Evolutionary conservation across 2,888 invertebrate species (phyloP).

Genomic region (Nycteola revayana): DNA sequence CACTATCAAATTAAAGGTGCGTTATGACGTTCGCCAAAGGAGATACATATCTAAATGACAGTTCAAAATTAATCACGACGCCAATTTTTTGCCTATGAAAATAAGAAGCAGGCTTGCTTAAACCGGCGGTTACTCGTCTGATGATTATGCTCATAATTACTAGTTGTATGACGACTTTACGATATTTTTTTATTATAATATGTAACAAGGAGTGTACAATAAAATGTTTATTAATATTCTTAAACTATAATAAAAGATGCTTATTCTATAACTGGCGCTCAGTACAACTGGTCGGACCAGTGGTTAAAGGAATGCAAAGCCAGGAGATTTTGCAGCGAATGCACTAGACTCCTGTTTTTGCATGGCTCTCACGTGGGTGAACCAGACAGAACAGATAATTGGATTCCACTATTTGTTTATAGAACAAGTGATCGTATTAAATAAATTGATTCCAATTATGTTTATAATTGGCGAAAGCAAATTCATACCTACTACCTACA

Average conservation of each 20-base stretch:
- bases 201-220: constrained; percentile 3
- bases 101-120: constrained; percentile 7
- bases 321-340: constrained; percentile 32
- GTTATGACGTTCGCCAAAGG: constrained; percentile 1
- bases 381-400: constrained; percentile 34
- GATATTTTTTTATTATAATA: neutral
- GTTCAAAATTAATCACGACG: constrained; percentile 30
- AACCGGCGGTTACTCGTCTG: constrained; percentile 9
- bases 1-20: too few species aligned
- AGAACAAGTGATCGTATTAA: constrained; percentile 30
- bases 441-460: constrained; percentile 40
- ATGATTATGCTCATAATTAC: constrained; percentile 4
- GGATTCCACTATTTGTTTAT: constrained; percentile 39
- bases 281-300: constrained; percentile 29
- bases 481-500: too few species aligned
- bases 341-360: constrained; percentile 26
- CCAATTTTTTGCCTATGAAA: constrained; percentile 20
- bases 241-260: constrained; percentile 13
- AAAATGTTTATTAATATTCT: constrained; percentile 9
- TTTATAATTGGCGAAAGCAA: constrained; percentile 43
- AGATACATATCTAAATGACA: constrained; percentile 32
- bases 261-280: constrained; percentile 6
- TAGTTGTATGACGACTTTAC: constrained; percentile 7
- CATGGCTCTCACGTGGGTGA: constrained; percentile 26
- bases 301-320: constrained; percentile 22